Conservation (phyloP, 2,797 vertebrate species). For the Danio albolineatus region DNA sequence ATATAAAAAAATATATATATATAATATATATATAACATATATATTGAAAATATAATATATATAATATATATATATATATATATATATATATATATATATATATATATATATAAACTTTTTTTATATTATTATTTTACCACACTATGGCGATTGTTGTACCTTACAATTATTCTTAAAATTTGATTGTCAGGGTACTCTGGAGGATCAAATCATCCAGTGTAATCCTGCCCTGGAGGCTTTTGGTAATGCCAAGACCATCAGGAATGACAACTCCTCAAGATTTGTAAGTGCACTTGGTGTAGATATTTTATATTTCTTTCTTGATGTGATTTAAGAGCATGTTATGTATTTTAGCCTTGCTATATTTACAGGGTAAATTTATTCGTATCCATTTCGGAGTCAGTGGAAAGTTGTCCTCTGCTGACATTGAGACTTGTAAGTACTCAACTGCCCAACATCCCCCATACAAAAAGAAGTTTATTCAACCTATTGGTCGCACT, state of each 20-base stretch:
- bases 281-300: conserved; percentile 78
- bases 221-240: conserved; percentile 53
- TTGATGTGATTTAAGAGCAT: neutral
- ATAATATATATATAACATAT: too few species aligned
- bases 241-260: conserved; percentile 68
- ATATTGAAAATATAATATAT: too few species aligned
- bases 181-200: conserved; percentile 54
- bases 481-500: too few species aligned
- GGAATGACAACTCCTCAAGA: conserved; percentile 89
- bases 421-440: conserved; percentile 88
- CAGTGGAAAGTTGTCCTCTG: conserved; percentile 83
- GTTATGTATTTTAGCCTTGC: neutral
- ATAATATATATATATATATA: too few species aligned
- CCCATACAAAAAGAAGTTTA: neutral
- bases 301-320: conserved; percentile 16
- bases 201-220: conserved; percentile 55
- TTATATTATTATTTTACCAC: too few species aligned
- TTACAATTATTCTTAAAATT: neutral
- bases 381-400: conserved; percentile 87
- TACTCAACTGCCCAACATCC: conserved; percentile 34
- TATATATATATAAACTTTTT: neutral
- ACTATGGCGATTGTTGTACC: neutral
- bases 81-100: too few species aligned
- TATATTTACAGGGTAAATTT: conserved; percentile 80
- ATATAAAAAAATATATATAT: too few species aligned